phyloP scores from a whole-genome alignment of 2,888 invertebrate genomes.

The Spodoptera picta region DNA sequence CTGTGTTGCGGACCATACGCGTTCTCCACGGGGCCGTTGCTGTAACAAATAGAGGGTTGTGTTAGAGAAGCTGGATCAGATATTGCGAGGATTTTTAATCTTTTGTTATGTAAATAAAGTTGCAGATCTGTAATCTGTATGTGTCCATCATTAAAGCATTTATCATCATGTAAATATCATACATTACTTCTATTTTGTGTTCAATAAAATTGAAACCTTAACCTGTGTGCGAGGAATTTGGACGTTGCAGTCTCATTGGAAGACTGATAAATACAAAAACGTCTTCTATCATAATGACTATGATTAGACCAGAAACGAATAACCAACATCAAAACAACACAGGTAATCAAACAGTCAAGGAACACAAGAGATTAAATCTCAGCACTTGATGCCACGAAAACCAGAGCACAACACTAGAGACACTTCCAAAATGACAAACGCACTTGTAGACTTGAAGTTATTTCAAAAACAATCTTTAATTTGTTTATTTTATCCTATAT shows the following conservation, averaged over 20 bases:
- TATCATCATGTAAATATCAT: no score
- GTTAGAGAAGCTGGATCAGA: conserved; percentile 1
- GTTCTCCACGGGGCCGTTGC: conserved; percentile 86
- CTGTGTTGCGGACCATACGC: conserved; percentile 87
- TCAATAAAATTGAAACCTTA: background rate
- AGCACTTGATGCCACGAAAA: conserved; percentile 1
- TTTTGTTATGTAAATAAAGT: no score
- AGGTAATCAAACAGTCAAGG: background rate
- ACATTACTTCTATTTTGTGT: no score
- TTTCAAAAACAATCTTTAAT: no score
- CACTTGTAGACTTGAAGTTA: no score
- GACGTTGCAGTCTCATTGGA: background rate
- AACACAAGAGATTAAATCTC: conserved; percentile 11
- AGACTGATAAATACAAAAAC: conserved; percentile 31
- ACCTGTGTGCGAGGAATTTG: conserved; percentile 13
- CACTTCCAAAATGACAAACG: background rate
- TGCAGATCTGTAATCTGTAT: no score
- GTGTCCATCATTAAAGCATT: no score
- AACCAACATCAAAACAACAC: conserved; percentile 27
- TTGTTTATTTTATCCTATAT: no score
- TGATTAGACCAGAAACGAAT: conserved; percentile 15
- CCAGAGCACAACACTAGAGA: background rate
- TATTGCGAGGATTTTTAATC: background rate
- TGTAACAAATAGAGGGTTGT: conserved; percentile 65
- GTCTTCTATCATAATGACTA: conserved; percentile 31